Percentiles rank a stretch among this genome's conserved stretches.
Evolutionary conservation across 2,113 vertebrate genomes (phyloP).

Genomic region (Nestor notabilis): DNA sequence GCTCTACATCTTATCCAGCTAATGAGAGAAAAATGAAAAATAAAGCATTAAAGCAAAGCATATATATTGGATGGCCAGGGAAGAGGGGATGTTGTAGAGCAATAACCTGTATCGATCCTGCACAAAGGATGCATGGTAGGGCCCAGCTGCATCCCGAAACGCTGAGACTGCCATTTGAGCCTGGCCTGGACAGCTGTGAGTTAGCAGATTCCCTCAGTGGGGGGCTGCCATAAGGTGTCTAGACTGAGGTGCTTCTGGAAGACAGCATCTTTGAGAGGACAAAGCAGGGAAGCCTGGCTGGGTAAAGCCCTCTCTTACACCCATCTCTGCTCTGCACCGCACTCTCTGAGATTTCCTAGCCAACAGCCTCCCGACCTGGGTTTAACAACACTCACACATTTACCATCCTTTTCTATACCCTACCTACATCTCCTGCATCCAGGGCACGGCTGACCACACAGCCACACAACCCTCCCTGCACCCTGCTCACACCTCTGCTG

Average conservation of each 20-base stretch:
- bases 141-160: background rate
- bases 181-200: background rate
- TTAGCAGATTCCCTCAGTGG: background rate
- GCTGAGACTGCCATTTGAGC: accelerated
- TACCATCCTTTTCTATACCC: background rate
- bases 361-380: background rate
- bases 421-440: background rate
- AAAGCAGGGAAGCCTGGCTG: background rate
- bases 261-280: background rate
- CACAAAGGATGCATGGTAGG: background rate
- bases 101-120: background rate
- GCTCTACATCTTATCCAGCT: background rate
- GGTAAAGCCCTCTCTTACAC: background rate
- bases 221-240: background rate
- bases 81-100: background rate
- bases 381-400: background rate
- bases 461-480: background rate
- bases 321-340: accelerated
- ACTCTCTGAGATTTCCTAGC: accelerated
- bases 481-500: background rate
- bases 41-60: background rate
- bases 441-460: background rate
- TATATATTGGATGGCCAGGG: accelerated
- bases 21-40: background rate
- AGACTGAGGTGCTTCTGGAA: background rate